phyloP scores from a whole-genome alignment of 2,113 vertebrate genomes.

The Platycercus adscitus region DNA sequence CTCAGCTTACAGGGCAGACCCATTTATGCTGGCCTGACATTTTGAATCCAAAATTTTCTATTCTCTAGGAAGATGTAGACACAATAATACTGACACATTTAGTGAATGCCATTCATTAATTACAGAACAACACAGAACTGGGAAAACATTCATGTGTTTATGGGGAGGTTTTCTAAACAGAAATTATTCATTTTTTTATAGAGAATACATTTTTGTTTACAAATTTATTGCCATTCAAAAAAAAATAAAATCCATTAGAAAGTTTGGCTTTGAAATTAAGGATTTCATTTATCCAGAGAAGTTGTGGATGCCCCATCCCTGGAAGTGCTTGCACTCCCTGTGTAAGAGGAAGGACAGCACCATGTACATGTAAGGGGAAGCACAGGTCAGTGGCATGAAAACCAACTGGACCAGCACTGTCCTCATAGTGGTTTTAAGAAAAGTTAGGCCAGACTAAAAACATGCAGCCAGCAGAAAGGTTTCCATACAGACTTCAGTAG shows the following conservation, averaged over 20 bases:
- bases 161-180: neutral
- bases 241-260: neutral
- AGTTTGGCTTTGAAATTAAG: neutral
- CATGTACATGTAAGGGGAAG: fast-evolving
- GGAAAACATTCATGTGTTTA: neutral
- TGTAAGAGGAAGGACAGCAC: neutral
- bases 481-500: neutral
- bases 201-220: neutral
- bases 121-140: neutral
- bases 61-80: neutral
- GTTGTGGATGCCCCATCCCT: neutral
- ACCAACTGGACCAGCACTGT: neutral
- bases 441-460: neutral
- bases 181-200: neutral
- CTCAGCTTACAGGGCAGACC: neutral
- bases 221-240: neutral
- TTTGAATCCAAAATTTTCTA: neutral
- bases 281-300: neutral
- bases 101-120: neutral
- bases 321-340: neutral
- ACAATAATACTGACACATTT: neutral
- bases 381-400: neutral
- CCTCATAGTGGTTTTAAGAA: neutral
- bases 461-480: neutral
- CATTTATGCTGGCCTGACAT: neutral